phyloP scores from a whole-genome alignment of 2,797 vertebrate genomes.

The Fundulus diaphanus region DNA sequence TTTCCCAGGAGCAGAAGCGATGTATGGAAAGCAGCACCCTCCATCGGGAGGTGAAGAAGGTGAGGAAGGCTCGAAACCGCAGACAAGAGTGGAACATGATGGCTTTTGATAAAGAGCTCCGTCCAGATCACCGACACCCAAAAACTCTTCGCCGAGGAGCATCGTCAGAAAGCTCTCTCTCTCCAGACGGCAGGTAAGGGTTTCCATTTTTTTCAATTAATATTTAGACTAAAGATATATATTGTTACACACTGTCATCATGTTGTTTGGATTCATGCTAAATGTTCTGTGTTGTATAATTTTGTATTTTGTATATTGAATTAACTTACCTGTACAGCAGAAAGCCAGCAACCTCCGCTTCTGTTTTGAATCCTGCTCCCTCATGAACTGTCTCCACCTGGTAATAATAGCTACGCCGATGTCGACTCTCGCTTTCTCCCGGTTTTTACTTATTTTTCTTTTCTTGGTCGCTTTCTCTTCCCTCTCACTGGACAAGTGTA shows the following conservation, averaged over 20 bases:
- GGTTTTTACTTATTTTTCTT: no score
- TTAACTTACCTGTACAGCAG: no score
- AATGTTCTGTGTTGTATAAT: neutral
- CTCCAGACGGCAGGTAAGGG: constrained; percentile 85
- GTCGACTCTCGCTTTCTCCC: no score
- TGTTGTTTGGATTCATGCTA: neutral
- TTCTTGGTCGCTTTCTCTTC: no score
- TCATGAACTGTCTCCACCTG: no score
- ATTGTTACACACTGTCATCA: neutral
- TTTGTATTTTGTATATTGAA: neutral
- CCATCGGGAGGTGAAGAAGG: constrained; percentile 89
- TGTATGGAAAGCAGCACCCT: constrained; percentile 85
- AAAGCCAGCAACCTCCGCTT: no score
- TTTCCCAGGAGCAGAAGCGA: constrained; percentile 85
- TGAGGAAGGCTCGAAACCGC: constrained; percentile 89
- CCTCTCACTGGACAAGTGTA: no score
- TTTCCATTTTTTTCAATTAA: neutral
- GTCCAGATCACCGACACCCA: constrained; percentile 87
- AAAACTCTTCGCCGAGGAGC: constrained; percentile 84
- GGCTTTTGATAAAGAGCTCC: constrained; percentile 91
- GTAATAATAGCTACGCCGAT: no score
- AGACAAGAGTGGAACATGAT: constrained; percentile 93
- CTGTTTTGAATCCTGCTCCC: no score
- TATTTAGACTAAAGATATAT: neutral
- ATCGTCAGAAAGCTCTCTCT: constrained; percentile 89